Base-by-base conservation (phyloP, 2,888 invertebrate genomes). In the Parelbella ahira region DNA sequence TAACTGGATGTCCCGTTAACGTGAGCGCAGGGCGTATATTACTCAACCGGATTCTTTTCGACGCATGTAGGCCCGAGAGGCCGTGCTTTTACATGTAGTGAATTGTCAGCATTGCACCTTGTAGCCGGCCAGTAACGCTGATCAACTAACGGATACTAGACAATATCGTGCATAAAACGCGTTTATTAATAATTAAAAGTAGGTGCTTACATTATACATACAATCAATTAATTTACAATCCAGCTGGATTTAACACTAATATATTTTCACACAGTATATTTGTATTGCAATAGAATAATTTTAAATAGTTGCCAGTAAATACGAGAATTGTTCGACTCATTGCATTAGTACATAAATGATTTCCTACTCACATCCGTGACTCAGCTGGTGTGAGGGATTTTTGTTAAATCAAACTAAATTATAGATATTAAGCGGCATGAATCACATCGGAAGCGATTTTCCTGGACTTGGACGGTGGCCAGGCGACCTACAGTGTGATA, bases 1-100 rank as follows among this genome's bases (percentile, higher is more conserved):
- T 86, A 84, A 86, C 86, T 81, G 76, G 86, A 81, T 64, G 78
- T 79, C 68, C 86, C 86, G 84, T 84, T 86, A 83, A 65, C 12
- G 20, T 20, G 30, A 30, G 36, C 46, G 67, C 73, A 77, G 77
- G 74, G 79, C 75, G n/a, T n/a, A n/a, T n/a, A 81, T 82, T 79
- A 80, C 75, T 77, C 77, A 81, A 83, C 79, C 79, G 77, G 79
- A 70, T 75, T 76, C 59, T 68, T 63, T 58, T 54, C 49, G 45
- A 43, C 45, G 49, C 45, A 52, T 55, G 56, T 57, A 55, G 54
- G 54, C 50, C 42, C 45, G 44, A 39, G 44, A 41, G 56, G 47
- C 44, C 49, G 47, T n/a, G n/a, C 15, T 15, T 15, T 15, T 15
- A 4, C 4, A 3, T 15, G 4, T 15, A 3, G 15, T 15, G 2